Evolutionary conservation across 2,888 invertebrate species (phyloP).

Genomic region (Agonopterix alstromeriana): DNA sequence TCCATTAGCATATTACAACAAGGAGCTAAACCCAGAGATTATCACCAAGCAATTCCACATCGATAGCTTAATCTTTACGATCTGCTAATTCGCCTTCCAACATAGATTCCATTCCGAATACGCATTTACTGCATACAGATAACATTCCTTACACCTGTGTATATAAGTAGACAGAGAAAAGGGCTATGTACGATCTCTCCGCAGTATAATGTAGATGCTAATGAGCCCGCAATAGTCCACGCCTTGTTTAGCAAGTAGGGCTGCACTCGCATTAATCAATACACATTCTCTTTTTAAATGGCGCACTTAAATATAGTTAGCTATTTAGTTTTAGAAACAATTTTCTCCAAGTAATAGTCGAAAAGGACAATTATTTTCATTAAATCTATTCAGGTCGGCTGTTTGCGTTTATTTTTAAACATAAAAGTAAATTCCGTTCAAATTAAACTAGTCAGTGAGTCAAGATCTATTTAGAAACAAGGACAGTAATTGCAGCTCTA

Average conservation of each 20-base stretch:
- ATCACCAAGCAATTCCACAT: not conserved
- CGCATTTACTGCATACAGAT: not conserved
- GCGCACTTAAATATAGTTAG: constrained; percentile 13
- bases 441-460: too few relatives aligned
- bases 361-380: constrained; percentile 30
- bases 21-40: not conserved
- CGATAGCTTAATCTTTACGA: not conserved
- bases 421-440: too few relatives aligned
- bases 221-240: constrained; percentile 48
- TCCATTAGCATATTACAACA: not conserved
- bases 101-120: not conserved
- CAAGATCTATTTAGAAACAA: too few relatives aligned
- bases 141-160: not conserved
- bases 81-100: not conserved
- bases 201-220: constrained; percentile 26
- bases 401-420: not conserved
- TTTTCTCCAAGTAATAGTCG: constrained; percentile 23
- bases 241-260: constrained; percentile 54
- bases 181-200: constrained; percentile 23
- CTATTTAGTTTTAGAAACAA: too few relatives aligned
- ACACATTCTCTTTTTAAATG: constrained; percentile 36
- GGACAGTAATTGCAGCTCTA: too few relatives aligned
- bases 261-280: constrained; percentile 52
- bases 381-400: constrained; percentile 28
- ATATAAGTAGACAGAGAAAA: constrained; percentile 2